Conservation (phyloP, 2,888 invertebrate species). For the Subacronicta megacephala region DNA sequence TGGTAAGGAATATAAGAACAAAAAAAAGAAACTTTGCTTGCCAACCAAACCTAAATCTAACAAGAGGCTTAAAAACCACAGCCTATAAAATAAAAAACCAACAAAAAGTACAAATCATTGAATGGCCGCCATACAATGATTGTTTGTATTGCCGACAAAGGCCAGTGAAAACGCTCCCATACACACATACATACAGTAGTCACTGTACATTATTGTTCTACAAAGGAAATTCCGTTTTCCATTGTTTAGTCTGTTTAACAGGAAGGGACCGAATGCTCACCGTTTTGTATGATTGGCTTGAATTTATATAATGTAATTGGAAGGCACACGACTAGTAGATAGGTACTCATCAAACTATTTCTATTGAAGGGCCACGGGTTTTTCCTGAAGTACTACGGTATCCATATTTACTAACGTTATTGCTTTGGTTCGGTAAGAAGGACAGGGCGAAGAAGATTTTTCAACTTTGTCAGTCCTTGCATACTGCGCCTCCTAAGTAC, state of each 20-base stretch:
- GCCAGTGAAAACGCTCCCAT: constrained; percentile 79
- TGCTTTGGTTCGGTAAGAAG: too few relatives aligned
- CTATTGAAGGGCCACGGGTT: neutral
- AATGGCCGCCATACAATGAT: constrained; percentile 33
- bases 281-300: constrained; percentile 43
- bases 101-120: constrained; percentile 23
- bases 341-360: neutral
- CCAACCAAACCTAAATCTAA: constrained; percentile 21
- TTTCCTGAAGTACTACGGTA: too few relatives aligned
- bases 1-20: too few relatives aligned
- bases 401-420: too few relatives aligned
- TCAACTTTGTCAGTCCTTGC: too few relatives aligned
- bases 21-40: constrained; percentile 5
- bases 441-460: too few relatives aligned
- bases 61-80: constrained; percentile 21
- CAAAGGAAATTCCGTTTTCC: constrained; percentile 75
- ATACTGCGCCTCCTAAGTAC: too few relatives aligned
- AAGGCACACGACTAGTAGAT: constrained; percentile 3
- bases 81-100: constrained; percentile 20
- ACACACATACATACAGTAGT: constrained; percentile 46
- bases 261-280: constrained; percentile 53
- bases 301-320: constrained; percentile 15
- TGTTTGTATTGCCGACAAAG: constrained; percentile 55
- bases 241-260: constrained; percentile 62
- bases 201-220: constrained; percentile 65